Percentiles rank a stretch among this genome's conserved stretches.
Evolutionary conservation across 2,888 invertebrate species (phyloP).

Genomic region (Aplocera efformata): DNA sequence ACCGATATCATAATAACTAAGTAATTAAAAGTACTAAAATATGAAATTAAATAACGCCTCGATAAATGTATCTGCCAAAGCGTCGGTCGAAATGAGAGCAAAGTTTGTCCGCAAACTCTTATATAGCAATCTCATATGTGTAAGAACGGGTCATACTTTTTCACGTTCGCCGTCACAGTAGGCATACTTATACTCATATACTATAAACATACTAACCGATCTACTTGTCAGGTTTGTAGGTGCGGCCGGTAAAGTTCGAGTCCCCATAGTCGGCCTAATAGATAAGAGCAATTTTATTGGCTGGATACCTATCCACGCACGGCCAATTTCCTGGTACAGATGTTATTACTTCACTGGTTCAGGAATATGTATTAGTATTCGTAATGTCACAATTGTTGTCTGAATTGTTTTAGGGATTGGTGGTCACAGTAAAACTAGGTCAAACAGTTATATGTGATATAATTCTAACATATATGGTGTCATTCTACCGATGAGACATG

Average conservation of each 20-base stretch:
- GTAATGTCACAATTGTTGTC: slow-evolving; percentile 3
- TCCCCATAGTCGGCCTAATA: slow-evolving; percentile 28
- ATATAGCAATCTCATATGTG: slow-evolving; percentile 78
- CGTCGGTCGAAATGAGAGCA: slow-evolving; percentile 78
- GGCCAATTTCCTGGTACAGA: slow-evolving; percentile 21
- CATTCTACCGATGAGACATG: too few species aligned
- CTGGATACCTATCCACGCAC: slow-evolving; percentile 22
- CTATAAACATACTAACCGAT: slow-evolving; percentile 26
- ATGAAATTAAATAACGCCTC: slow-evolving; percentile 21
- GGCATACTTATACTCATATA: slow-evolving; percentile 24
- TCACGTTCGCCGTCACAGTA: slow-evolving; percentile 65
- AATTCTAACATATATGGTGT: too few species aligned
- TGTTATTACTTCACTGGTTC: slow-evolving; percentile 10
- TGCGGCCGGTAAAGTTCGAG: slow-evolving; percentile 54
- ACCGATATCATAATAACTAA: slow-evolving; percentile 60
- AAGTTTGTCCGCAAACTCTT: slow-evolving; percentile 69
- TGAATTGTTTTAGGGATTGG: slow-evolving; percentile 3
- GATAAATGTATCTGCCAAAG: slow-evolving; percentile 69
- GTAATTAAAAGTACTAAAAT: slow-evolving; percentile 20
- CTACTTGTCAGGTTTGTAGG: slow-evolving; percentile 42
- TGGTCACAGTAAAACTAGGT: too few species aligned
- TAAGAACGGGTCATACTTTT: slow-evolving; percentile 78
- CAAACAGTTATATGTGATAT: too few species aligned
- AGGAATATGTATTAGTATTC: background rate
- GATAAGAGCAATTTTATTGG: slow-evolving; percentile 19